Percentiles rank a stretch among this genome's conserved stretches.
phyloP scores from a whole-genome alignment of 2,113 vertebrate species.

The Gobio gobio region DNA sequence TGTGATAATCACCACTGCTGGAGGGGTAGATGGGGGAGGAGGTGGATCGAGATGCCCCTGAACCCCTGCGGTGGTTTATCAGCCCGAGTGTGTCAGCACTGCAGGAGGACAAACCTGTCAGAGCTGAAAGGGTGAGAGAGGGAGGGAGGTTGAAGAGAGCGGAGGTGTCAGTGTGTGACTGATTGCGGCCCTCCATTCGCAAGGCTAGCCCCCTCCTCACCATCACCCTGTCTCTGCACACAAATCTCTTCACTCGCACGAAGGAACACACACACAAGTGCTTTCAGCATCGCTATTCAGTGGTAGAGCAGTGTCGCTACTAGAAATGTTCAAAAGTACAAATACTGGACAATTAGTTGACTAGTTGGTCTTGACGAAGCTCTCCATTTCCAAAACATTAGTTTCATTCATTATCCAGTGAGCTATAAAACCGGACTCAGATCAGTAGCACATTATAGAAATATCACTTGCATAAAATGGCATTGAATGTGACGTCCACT shows the following conservation, averaged over 20 bases:
- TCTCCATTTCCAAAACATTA: not conserved
- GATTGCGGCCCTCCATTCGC: constrained; percentile 67
- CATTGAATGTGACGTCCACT: too few relatives aligned
- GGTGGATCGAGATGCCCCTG: constrained; percentile 25
- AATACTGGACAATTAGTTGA: not conserved
- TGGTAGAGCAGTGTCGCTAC: not conserved
- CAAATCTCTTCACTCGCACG: constrained; percentile 26
- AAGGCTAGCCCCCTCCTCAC: constrained; percentile 43
- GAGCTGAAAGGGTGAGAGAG: constrained; percentile 39
- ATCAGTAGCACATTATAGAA: not conserved
- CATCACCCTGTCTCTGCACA: constrained; percentile 29
- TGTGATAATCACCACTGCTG: constrained; percentile 43
- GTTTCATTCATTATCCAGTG: not conserved
- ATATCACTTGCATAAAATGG: not conserved
- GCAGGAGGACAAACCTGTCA: constrained; percentile 45
- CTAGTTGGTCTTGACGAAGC: not conserved
- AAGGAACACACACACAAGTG: not conserved
- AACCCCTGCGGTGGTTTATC: constrained; percentile 42
- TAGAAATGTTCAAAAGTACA: not conserved
- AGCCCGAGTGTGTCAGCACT: constrained; percentile 40
- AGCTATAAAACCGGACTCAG: not conserved
- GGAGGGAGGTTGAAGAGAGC: constrained; percentile 37
- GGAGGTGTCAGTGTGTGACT: constrained; percentile 66
- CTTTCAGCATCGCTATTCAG: constrained; percentile 11
- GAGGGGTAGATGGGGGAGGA: constrained; percentile 14